Base-by-base conservation (phyloP, 2,888 invertebrate genomes). In the Tyria jacobaeae region DNA sequence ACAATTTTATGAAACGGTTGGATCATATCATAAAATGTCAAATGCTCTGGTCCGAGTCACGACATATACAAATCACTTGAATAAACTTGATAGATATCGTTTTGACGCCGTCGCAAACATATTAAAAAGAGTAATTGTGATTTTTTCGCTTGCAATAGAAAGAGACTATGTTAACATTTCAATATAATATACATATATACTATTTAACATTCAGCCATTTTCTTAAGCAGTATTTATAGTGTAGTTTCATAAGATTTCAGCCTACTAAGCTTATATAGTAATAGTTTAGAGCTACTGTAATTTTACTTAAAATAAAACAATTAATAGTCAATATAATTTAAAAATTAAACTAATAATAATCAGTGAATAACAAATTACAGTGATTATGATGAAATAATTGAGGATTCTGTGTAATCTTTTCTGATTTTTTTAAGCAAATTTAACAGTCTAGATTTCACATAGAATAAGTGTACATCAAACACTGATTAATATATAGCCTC, bases 211-310 rank as follows among this genome's bases (percentile, higher is more conserved):
- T 12, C 37, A 37, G 52, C 15, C 41, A 10, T 31, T 39, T 39
- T 17, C 17, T 12, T 54, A 54, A 44, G 54, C 41, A 39, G 14
- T 17, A 25, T 53, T 9, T 9, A n/a, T n/a, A 41, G 24, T 31
- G 37, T 14, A 54, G 31, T 25, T 31, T 54, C 41, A 54, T 54
- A 54, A 54, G 41, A 27, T 55, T 55, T 44, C 41, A 55, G 27
- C 39, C 54, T 55, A 55, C 17, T 27, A 55, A 44, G 54, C 54
- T 27, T 55, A 6, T 17, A 44, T 14, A 55, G 41, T 31, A 55
- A 5, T 44, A 0, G 4, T 44, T 21, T 21, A 44, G 21, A 3
- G 34, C 1, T 44, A 6, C 10, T 21, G 21, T 21, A 21, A 44
- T 21, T 41, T 41, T 41, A 41, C 10, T 41, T n/a, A 2, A 3